Conservation (phyloP, 2,113 vertebrate genomes). For the Labeo catla region DNA sequence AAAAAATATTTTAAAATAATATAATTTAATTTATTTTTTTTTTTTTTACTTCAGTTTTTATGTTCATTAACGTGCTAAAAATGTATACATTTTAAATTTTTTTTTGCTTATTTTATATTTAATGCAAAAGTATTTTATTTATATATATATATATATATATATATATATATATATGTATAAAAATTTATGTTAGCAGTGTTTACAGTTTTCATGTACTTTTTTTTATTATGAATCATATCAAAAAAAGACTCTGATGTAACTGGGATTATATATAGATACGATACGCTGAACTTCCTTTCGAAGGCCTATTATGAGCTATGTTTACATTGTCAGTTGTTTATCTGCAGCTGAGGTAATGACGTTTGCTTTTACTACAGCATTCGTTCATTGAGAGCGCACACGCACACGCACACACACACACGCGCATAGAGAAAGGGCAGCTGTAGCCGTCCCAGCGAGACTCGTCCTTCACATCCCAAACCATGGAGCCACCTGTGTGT, state of each 20-base stretch:
- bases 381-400: not conserved
- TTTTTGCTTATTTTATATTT: too few species aligned
- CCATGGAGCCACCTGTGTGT: conserved; percentile 42
- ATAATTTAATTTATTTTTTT: too few species aligned
- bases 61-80: too few species aligned
- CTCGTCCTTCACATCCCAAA: conserved; percentile 29
- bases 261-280: not conserved
- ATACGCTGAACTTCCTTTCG: not conserved
- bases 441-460: not conserved
- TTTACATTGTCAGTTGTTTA: conserved; percentile 22
- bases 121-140: not conserved
- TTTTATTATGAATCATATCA: not conserved
- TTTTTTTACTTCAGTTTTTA: too few species aligned
- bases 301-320: not conserved
- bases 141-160: too few species aligned
- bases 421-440: conserved; percentile 18
- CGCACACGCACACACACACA: not conserved
- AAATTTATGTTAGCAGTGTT: too few species aligned
- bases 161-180: too few species aligned
- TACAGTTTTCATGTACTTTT: not conserved
- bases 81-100: too few species aligned
- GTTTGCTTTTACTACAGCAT: conserved; percentile 28
- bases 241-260: not conserved
- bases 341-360: not conserved
- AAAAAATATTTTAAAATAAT: too few species aligned